Percentiles rank a stretch among this genome's conserved stretches.
These are phyloP conservation scores for Danionella dracula DNA, from an alignment of 2,797 vertebrate species.

Conservation along the genomic window DNA sequence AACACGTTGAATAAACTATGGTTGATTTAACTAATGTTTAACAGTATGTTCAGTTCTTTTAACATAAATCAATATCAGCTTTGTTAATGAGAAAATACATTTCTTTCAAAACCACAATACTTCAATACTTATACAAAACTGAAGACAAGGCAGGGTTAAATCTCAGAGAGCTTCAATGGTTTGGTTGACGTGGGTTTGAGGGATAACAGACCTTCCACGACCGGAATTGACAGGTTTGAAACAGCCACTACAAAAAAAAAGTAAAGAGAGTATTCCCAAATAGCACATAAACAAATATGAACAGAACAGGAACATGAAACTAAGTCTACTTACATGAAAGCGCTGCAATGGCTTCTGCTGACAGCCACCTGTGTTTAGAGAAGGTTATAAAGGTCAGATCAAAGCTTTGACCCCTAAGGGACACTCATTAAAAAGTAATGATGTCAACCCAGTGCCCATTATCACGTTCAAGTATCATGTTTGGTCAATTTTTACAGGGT, in stretches of 20 bases:
- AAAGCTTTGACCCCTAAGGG: slow-evolving; percentile 24
- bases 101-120: no score
- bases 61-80: no score
- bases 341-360: neutral
- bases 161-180: neutral
- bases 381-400: slow-evolving; percentile 33
- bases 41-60: no score
- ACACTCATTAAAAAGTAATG: slow-evolving; percentile 24
- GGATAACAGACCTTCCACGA: neutral
- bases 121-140: no score
- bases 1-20: no score
- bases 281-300: slow-evolving; percentile 32
- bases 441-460: slow-evolving; percentile 11
- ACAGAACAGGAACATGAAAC: slow-evolving; percentile 2
- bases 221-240: slow-evolving; percentile 11
- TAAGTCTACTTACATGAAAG: slow-evolving; percentile 32
- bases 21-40: no score
- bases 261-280: neutral
- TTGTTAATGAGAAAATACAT: no score
- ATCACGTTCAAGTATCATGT: slow-evolving; percentile 19
- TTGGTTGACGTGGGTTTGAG: slow-evolving; percentile 11
- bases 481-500: slow-evolving; percentile 27
- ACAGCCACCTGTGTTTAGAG: slow-evolving; percentile 28
- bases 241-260: neutral
- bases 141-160: neutral